These are phyloP conservation scores for Drosophila vallismaia DNA, from an alignment of 2,888 invertebrate genomes.

Conservation along the genomic window DNA sequence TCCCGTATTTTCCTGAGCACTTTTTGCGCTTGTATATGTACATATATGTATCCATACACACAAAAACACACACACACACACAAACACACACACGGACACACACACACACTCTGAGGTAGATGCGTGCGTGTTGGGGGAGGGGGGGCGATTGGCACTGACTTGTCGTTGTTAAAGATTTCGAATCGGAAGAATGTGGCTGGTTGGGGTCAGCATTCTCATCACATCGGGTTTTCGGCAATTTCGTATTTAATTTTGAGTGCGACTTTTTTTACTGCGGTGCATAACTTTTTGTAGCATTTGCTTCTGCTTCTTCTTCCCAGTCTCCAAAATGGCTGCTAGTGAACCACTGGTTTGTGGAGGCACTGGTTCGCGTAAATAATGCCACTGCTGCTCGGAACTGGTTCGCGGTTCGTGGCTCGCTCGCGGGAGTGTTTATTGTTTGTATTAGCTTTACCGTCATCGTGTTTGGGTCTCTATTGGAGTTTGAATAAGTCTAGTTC, in stretches of 20 bases:
- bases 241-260: conserved; percentile 59
- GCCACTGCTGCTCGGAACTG: conserved; percentile 51
- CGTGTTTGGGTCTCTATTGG: conserved; percentile 4
- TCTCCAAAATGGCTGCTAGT: conserved; percentile 77
- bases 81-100: conserved; percentile 38
- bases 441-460: conserved; percentile 18
- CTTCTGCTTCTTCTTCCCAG: conserved; percentile 33
- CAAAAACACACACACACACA: conserved; percentile 45
- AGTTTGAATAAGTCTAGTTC: conserved; percentile 6
- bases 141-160: conserved; percentile 66
- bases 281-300: conserved; percentile 7
- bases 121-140: conserved; percentile 54
- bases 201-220: conserved; percentile 61
- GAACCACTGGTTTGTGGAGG: conserved; percentile 53
- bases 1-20: conserved; percentile 52
- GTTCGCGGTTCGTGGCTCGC: conserved; percentile 42
- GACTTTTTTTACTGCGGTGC: conserved; percentile 27
- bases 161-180: conserved; percentile 64
- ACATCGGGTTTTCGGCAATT: conserved; percentile 48
- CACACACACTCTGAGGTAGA: conserved; percentile 55
- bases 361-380: conserved; percentile 62
- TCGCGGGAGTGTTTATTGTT: conserved; percentile 51
- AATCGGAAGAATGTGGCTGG: conserved; percentile 49
- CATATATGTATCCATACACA: conserved; percentile 57
- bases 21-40: conserved; percentile 55